Evolutionary conservation across 1,140 invertebrate genomes (phyloP).

Genomic region (Diorhabda sublineata): DNA sequence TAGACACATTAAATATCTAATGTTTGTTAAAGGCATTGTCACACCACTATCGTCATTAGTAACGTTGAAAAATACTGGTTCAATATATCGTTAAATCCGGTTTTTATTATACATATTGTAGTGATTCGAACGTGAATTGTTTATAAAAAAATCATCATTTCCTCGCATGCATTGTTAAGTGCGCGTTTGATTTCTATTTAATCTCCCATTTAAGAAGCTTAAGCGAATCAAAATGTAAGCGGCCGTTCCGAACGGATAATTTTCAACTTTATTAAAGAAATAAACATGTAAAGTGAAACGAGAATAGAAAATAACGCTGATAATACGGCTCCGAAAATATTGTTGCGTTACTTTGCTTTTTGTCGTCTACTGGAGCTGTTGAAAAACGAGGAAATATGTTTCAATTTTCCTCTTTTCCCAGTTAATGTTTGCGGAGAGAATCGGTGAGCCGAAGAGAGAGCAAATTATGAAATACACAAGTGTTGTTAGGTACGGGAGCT

Average conservation of each 20-base stretch:
- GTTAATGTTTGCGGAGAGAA: constrained; percentile 1
- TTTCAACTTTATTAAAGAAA: constrained; percentile 39
- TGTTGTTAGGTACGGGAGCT: neutral
- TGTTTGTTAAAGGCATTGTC: too few relatives aligned
- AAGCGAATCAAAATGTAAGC: neutral
- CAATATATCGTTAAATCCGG: too few relatives aligned
- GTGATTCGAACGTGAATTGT: too few relatives aligned
- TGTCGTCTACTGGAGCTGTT: constrained; percentile 1
- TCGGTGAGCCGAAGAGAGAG: neutral
- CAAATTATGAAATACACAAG: constrained; percentile 1
- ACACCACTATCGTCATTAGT: too few relatives aligned
- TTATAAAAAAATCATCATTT: too few relatives aligned
- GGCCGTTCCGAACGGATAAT: constrained; percentile 22
- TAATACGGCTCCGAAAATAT: constrained; percentile 26
- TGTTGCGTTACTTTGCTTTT: constrained; percentile 12
- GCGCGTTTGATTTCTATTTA: too few relatives aligned
- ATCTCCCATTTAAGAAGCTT: neutral
- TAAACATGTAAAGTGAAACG: constrained; percentile 38
- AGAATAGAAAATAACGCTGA: constrained; percentile 35
- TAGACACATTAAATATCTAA: too few relatives aligned
- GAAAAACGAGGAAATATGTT: constrained; percentile 15
- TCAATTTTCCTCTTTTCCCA: constrained; percentile 13
- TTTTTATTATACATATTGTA: too few relatives aligned
- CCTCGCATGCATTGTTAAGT: too few relatives aligned
- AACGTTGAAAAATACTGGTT: too few relatives aligned